These are phyloP conservation scores for Erebia epiphron DNA, from an alignment of 2,888 invertebrate genomes.

Conservation along the genomic window DNA sequence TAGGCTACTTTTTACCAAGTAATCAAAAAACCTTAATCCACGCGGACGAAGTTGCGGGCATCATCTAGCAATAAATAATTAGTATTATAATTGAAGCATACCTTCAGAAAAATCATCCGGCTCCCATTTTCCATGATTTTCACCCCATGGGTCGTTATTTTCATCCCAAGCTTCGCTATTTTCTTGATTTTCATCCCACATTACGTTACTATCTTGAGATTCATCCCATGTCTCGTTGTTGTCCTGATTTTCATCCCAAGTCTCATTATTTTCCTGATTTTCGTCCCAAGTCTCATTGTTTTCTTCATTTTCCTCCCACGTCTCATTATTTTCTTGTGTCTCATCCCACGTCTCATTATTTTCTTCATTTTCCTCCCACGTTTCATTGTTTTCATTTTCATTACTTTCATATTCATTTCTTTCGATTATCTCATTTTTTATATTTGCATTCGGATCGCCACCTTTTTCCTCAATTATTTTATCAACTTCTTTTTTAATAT, in stretches of 20 bases:
- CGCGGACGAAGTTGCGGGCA: too few species aligned
- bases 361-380: conserved; percentile 2
- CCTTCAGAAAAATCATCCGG: conserved; percentile 9
- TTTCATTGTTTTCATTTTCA: not conserved
- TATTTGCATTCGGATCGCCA: not conserved
- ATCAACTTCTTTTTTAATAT: not conserved
- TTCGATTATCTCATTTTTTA: not conserved
- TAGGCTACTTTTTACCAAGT: too few species aligned
- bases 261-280: not conserved
- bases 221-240: not conserved
- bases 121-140: not conserved
- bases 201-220: not conserved
- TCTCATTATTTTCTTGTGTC: not conserved
- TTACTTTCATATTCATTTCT: not conserved
- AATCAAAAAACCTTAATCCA: too few species aligned
- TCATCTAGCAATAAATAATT: too few species aligned
- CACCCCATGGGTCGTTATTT: not conserved
- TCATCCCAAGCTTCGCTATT: not conserved
- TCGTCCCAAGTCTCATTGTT: not conserved
- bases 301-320: not conserved
- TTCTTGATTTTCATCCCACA: conserved; percentile 6
- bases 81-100: not conserved
- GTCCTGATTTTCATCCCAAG: not conserved
- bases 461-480: not conserved
- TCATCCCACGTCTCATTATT: not conserved